Evolutionary conservation across 2,888 invertebrate species (phyloP), one percentile per base, ranked within the genome.

Genomic region (Pristionchus exspectatus): DNA sequence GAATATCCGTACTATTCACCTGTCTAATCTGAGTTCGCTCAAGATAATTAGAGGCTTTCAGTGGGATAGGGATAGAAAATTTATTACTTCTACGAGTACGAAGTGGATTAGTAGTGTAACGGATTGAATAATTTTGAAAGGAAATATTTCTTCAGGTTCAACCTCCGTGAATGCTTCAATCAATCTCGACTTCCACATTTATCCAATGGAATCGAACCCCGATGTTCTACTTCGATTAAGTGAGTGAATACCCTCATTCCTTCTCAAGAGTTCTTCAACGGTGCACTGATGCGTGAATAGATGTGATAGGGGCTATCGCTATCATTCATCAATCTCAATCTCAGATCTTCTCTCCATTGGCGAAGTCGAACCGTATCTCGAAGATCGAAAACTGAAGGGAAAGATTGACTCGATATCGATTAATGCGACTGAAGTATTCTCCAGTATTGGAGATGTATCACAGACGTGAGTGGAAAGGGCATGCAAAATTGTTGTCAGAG

Each of bases 111-210:
- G 27, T 16, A 4, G 2, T 5, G 24, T 21, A n/a, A 24, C 2
- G 27, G 1, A 12, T 81, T 50, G 69, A 87, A 30, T 33, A 24
- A 50, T 3, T 74, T 12, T 10, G 0, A 12, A 50, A 10, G 10
- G 7, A 54, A 44, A 54, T 30, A 9, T 2, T 14, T 27, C 4
- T 72, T 16, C 10, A 87, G 69, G 63, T 87, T 87, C 87, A 14
- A 87, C 87, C 0, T 74, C 24, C 21, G 54, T 87, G 27, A 66
- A 54, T 30, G 56, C 81, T n/a, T 83, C 81, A 2, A 33, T 89
- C 59, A 50, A 59, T 38, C 89, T 89, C 81, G 89, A 89, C 50
- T 77, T 89, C 81, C 54, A 81, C 83, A 89, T 89, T 16, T 89
- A 63, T 44, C 89, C 89, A 2, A 38, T n/a, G 66, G 81, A 89